Percentiles rank a stretch among this genome's conserved stretches.
Conservation (phyloP, 2,113 vertebrate species). For the Ophiodon elongatus region DNA sequence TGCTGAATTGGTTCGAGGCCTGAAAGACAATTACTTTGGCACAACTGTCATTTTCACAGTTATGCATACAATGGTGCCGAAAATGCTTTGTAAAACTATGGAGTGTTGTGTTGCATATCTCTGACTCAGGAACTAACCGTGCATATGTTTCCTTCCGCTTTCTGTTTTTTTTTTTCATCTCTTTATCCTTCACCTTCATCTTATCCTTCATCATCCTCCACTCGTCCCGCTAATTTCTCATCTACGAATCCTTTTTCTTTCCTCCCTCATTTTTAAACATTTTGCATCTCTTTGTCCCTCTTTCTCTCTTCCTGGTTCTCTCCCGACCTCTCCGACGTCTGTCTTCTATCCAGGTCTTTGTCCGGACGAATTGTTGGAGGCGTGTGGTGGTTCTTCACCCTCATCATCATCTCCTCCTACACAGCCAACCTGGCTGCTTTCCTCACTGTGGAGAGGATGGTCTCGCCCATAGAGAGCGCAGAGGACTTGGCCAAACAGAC, state of each 20-base stretch:
- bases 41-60: slow-evolving; percentile 42
- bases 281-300: slow-evolving; percentile 11
- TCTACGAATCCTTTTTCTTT: slow-evolving; percentile 19
- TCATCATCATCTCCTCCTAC: slow-evolving; percentile 99
- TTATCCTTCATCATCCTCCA: slow-evolving; percentile 2
- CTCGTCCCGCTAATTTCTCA: slow-evolving; percentile 13
- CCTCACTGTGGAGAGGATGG: slow-evolving; percentile 99
- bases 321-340: slow-evolving; percentile 14
- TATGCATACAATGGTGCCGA: slow-evolving; percentile 32
- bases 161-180: slow-evolving; percentile 15
- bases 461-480: slow-evolving; percentile 98
- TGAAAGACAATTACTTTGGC: slow-evolving; percentile 61
- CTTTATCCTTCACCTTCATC: slow-evolving; percentile 23
- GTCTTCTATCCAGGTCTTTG: slow-evolving; percentile 89
- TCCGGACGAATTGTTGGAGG: slow-evolving; percentile 99
- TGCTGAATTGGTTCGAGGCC: slow-evolving; percentile 57
- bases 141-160: slow-evolving; percentile 49
- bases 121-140: slow-evolving; percentile 36
- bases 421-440: slow-evolving; percentile 99
- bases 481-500: slow-evolving; percentile 99
- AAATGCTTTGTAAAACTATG: slow-evolving; percentile 42
- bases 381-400: slow-evolving; percentile 99
- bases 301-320: background rate
- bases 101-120: slow-evolving; percentile 34
- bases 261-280: background rate